Conservation (phyloP, 2,113 vertebrate genomes). For the Apodemus sylvaticus region DNA sequence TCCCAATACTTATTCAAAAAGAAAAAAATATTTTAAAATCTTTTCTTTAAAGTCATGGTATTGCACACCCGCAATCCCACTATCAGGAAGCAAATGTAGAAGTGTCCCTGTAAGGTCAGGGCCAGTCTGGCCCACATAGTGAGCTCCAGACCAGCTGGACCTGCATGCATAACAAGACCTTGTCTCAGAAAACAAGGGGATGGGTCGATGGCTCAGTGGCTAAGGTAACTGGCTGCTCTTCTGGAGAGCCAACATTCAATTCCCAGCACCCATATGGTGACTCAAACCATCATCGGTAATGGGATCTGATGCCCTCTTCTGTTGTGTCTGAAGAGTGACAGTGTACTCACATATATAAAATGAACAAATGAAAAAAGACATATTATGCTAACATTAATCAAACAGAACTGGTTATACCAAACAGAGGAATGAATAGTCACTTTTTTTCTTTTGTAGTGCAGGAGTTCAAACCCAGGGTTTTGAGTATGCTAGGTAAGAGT, state of each 20-base stretch:
- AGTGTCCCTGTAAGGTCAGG: neutral
- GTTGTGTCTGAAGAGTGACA: too few relatives aligned
- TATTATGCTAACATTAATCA: neutral
- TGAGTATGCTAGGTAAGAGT: neutral
- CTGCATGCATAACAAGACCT: neutral
- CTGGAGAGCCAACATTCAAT: neutral
- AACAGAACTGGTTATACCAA: neutral
- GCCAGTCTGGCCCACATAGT: neutral
- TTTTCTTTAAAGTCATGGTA: neutral
- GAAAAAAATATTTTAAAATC: neutral
- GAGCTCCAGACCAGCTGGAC: neutral
- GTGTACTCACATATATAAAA: too few relatives aligned
- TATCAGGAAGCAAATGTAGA: neutral
- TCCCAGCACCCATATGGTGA: neutral
- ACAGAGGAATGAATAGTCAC: slow-evolving; percentile 2
- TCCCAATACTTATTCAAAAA: neutral
- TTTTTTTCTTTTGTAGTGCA: neutral
- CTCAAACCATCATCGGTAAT: neutral
- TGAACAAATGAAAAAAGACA: neutral
- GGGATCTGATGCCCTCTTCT: neutral
- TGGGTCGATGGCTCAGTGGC: neutral
- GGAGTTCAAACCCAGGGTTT: neutral
- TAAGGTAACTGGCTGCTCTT: neutral
- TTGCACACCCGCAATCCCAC: neutral
- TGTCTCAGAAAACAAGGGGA: neutral